phyloP scores from a whole-genome alignment of 1,140 invertebrate genomes.

The Bombyx mandarina region DNA sequence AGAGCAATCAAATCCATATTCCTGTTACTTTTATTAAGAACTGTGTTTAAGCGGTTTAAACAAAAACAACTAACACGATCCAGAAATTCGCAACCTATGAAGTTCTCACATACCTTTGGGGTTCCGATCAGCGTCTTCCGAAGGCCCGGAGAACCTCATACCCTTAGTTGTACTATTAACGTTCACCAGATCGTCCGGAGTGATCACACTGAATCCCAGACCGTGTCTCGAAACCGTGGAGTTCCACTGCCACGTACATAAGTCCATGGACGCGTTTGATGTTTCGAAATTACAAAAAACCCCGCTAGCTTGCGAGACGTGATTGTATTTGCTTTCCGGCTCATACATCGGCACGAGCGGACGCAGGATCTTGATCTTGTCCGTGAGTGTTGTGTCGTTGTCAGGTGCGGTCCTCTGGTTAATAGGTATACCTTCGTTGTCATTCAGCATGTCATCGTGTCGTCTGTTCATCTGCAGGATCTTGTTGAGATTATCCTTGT shows the following conservation, averaged over 20 bases:
- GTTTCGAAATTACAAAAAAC: slow-evolving; percentile 61
- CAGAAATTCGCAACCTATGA: no score
- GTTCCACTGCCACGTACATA: slow-evolving; percentile 67
- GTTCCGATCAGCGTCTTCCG: slow-evolving; percentile 55
- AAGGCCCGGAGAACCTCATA: slow-evolving; percentile 50
- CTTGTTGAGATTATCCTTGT: slow-evolving; percentile 44
- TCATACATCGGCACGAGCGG: slow-evolving; percentile 33
- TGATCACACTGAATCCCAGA: slow-evolving; percentile 50
- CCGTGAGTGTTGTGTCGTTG: slow-evolving; percentile 35
- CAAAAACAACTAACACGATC: no score
- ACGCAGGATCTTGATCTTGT: slow-evolving; percentile 41
- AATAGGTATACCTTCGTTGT: slow-evolving; percentile 48
- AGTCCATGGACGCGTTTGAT: slow-evolving; percentile 28
- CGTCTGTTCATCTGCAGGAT: slow-evolving; percentile 34
- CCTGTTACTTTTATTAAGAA: no score
- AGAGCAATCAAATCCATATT: no score
- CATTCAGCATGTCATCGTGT: slow-evolving; percentile 54
- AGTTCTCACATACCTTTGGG: slow-evolving; percentile 39
- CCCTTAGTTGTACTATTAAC: slow-evolving; percentile 44
- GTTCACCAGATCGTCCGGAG: slow-evolving; percentile 33
- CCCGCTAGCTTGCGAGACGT: slow-evolving; percentile 53
- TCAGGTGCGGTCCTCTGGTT: slow-evolving; percentile 33
- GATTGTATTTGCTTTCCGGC: slow-evolving; percentile 32
- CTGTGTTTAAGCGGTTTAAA: no score
- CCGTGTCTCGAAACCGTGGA: slow-evolving; percentile 40